A percentile compares a stretch with the other conserved stretches of the same genome.
These are phyloP conservation scores for Buceros bicornis DNA, from an alignment of 2,797 vertebrate species.

Conservation along the genomic window DNA sequence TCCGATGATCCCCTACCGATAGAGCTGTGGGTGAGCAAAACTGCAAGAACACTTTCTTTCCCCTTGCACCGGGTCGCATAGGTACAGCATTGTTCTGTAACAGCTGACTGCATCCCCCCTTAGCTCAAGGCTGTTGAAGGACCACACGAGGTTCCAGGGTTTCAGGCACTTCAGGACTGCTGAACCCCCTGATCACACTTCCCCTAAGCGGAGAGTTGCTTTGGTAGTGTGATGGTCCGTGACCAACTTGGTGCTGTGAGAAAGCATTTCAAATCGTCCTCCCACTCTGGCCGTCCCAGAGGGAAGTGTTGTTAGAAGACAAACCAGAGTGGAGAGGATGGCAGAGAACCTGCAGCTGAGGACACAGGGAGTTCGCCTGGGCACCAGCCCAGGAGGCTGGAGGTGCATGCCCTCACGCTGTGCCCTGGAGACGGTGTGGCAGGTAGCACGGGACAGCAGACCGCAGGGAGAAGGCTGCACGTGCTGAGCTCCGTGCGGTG, in stretches of 20 bases:
- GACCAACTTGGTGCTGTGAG: not conserved
- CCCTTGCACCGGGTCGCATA: not conserved
- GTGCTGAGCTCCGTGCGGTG: not conserved
- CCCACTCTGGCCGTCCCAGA: not conserved
- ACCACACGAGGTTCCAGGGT: accelerated
- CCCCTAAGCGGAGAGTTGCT: not conserved
- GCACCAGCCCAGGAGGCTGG: not conserved
- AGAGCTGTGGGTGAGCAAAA: not conserved
- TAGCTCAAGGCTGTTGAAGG: not conserved
- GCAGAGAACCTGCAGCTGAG: not conserved
- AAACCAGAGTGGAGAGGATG: not conserved
- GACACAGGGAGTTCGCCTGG: not conserved
- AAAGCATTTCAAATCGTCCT: not conserved
- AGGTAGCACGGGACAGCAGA: accelerated
- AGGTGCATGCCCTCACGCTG: not conserved
- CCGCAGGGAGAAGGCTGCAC: not conserved
- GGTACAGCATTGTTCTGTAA: not conserved
- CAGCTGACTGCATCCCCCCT: not conserved
- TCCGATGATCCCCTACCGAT: not conserved
- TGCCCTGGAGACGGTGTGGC: accelerated
- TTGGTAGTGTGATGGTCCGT: not conserved
- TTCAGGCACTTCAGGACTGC: not conserved
- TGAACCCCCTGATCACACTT: not conserved
- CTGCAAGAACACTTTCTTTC: not conserved
- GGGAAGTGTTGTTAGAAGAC: not conserved